Evolutionary conservation across 2,888 invertebrate species (phyloP), one percentile per base, ranked within the genome.

Genomic region (Podotricha telesiphe): DNA sequence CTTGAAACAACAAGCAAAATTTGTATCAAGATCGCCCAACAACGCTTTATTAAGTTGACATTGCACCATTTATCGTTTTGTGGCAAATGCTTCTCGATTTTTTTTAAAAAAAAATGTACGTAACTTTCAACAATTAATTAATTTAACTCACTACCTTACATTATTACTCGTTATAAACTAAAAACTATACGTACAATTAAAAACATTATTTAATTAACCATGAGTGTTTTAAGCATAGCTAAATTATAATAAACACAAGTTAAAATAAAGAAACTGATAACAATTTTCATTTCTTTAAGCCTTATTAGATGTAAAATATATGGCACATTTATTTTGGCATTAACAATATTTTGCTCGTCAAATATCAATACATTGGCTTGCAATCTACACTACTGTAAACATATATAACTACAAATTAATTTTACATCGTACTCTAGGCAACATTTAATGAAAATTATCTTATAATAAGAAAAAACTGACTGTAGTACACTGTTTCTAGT

Each of bases 261-360:
- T 28, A 28, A 28, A 28, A 28, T 6, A 37, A 8, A 37, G 10
- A 8, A 28, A 28, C 28, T 28, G 6, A 37, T 37, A 13, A 42
- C 42, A 3, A 13, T 13, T 42, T 42, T 11, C 13, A 42, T 42
- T 13, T 42, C n/a, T 42, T 42, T 13, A 42, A 42, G 42, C 5
- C 40, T 40, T 58, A 42, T 42, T 40, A 20, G 37, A 42, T 42
- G 20, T 40, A 42, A 42, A 42, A 22, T 11, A 59, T 48, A 20
- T 62, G 62, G 48, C 62, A 62, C 62, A 48, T 50, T 47, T 37
- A 48, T 19, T 48, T 62, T 48, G 48, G 48, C 19, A 19, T 37
- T 62, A 15, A 48, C 19, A 48, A 48, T 59, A 59, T 28, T 22
- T 10, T 22, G 22, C n/a, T 28, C 15, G 5, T 45, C n/a, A 7